Evolutionary conservation across 2,888 invertebrate species (phyloP), one percentile per base, ranked within the genome.

Genomic region (Hofmannophila pseudospretella): DNA sequence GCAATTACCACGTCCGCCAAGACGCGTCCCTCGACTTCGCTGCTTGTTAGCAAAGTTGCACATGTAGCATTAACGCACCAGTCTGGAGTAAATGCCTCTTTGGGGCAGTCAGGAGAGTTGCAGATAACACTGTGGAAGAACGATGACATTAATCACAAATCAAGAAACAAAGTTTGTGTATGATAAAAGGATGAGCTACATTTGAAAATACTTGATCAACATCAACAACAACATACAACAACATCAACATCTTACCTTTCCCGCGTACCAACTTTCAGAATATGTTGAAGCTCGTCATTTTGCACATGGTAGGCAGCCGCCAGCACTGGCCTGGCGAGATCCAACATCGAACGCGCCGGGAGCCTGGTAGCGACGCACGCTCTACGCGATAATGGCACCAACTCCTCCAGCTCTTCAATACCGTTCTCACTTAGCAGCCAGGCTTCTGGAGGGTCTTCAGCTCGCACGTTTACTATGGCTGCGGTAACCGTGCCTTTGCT

Each of bases 71-170:
- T 49, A 16, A 54, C 44, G 58, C 93, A 93, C 53, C 81, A 80
- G 3, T 73, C 55, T 0, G 92, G 92, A n/a, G 82, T 77, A 63
- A 87, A 91, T 51, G 90, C 81, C 2, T 25, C n/a, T 38, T 91
- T 90, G 7, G 85, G 68, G 32, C 42, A 42, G 29, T 54, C 44
- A 7, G 43, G 16, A 22, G 41, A 43, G 2, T 67, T 54, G 54
- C 91, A 91, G 42, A 70, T 28, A 7, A 11, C 9, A 4, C 45
- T 51, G 39, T 9, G 29, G 30, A 9, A 22, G 9, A 8, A n/a
- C 16, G 16, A 16, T n/a, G n/a, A n/a, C n/a, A n/a, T n/a, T n/a
- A n/a, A n/a, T n/a, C n/a, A n/a, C n/a, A n/a, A n/a, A n/a, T n/a
- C n/a, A n/a, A n/a, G n/a, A n/a, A n/a, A n/a, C n/a, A n/a, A n/a